Evolutionary conservation across 2,888 invertebrate genomes (phyloP).

Genomic region (Pammene fasciana): DNA sequence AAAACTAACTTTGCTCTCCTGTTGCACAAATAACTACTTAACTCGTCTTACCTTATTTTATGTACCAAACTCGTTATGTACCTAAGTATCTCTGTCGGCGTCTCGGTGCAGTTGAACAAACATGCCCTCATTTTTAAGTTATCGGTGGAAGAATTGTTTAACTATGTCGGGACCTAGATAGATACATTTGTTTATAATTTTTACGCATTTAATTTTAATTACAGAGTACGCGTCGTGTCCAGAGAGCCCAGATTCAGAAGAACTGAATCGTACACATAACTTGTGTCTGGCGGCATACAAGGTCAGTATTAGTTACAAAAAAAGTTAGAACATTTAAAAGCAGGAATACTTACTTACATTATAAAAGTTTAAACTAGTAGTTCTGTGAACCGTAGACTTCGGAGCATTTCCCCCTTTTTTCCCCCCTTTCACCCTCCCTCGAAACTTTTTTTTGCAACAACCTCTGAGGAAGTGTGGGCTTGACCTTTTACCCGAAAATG

Average conservation of each 20-base stretch:
- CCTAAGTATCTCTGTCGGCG: neutral
- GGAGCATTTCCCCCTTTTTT: too few relatives aligned
- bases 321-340: too few relatives aligned
- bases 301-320: slow-evolving; percentile 15
- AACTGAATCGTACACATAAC: slow-evolving; percentile 63
- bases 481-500: too few relatives aligned
- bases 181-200: slow-evolving; percentile 11
- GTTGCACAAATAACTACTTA: too few relatives aligned
- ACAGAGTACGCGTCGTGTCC: slow-evolving; percentile 72
- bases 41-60: neutral
- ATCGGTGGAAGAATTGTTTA: slow-evolving; percentile 1
- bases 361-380: too few relatives aligned
- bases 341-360: too few relatives aligned
- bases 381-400: too few relatives aligned
- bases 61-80: too few relatives aligned
- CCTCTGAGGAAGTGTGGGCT: too few relatives aligned
- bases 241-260: slow-evolving; percentile 51
- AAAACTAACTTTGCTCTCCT: too few relatives aligned
- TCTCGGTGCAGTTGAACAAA: slow-evolving; percentile 28
- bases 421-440: too few relatives aligned
- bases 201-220: slow-evolving; percentile 46
- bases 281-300: slow-evolving; percentile 62
- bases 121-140: slow-evolving; percentile 24
- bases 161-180: slow-evolving; percentile 24
- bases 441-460: too few relatives aligned